These are phyloP conservation scores for Drosophila demipolita DNA, from an alignment of 2,888 invertebrate genomes.

Conservation along the genomic window DNA sequence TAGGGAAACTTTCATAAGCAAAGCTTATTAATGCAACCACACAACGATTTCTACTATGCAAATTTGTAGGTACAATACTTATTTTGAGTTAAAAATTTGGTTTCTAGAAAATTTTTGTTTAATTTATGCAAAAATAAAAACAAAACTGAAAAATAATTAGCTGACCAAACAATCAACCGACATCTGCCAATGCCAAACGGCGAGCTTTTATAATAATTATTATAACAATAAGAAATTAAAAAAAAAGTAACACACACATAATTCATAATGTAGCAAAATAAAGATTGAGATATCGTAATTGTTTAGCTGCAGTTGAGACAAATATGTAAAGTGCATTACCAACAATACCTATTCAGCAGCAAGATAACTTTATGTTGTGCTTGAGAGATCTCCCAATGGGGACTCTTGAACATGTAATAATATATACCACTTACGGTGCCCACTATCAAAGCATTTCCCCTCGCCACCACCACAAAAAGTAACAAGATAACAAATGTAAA, in stretches of 20 bases:
- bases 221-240: constrained; percentile 9
- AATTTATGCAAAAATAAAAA: constrained; percentile 11
- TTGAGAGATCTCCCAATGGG: constrained; percentile 4
- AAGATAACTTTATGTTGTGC: constrained; percentile 10
- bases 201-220: constrained; percentile 49
- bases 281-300: constrained; percentile 23
- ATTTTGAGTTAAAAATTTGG: constrained; percentile 22
- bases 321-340: constrained; percentile 19
- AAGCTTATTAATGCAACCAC: constrained; percentile 61
- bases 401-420: constrained; percentile 7
- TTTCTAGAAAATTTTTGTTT: constrained; percentile 40
- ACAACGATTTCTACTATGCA: constrained; percentile 56
- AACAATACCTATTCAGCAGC: constrained; percentile 6
- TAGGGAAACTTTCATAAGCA: constrained; percentile 62
- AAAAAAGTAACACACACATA: not conserved
- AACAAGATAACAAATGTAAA: constrained; percentile 9
- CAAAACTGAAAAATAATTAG: constrained; percentile 38
- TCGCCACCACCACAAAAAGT: constrained; percentile 16
- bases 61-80: constrained; percentile 28
- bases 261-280: constrained; percentile 19
- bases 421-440: constrained; percentile 14
- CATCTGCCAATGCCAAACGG: constrained; percentile 61
- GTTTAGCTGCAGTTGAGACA: constrained; percentile 23
- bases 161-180: constrained; percentile 65
- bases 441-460: constrained; percentile 39